Evolutionary conservation across 35 echinoderm and acorn worm genomes (phyloP).

Genomic region (Ptychodera flava): DNA sequence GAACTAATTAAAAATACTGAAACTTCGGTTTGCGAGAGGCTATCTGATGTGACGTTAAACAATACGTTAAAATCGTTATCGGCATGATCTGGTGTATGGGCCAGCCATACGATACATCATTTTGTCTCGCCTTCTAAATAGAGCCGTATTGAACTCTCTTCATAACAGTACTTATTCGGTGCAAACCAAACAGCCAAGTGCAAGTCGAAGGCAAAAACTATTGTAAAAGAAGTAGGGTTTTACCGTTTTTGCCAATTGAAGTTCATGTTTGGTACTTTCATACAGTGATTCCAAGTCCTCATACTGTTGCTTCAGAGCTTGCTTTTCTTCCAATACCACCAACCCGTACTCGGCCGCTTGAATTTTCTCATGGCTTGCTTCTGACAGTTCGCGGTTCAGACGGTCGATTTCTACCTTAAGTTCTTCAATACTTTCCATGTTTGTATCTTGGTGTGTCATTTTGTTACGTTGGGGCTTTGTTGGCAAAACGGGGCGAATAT

Average conservation of each 20-base stretch:
- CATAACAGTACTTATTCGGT: too few relatives aligned
- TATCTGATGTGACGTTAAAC: too few relatives aligned
- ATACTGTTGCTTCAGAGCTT: constrained; percentile 76
- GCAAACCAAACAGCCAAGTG: too few relatives aligned
- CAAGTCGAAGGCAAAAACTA: too few relatives aligned
- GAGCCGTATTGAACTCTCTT: too few relatives aligned
- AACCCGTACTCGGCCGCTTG: constrained; percentile 96
- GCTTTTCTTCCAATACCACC: constrained; percentile 90
- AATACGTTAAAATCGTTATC: too few relatives aligned
- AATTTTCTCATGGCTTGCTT: constrained; percentile 88
- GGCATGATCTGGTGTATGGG: too few relatives aligned
- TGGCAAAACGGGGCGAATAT: background rate
- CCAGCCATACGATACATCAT: too few relatives aligned
- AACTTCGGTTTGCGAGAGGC: too few relatives aligned
- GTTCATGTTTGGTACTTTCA: constrained; percentile 82
- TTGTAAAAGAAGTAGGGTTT: too few relatives aligned
- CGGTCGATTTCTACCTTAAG: constrained; percentile 62
- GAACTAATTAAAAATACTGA: too few relatives aligned
- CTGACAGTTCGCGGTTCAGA: constrained; percentile 67
- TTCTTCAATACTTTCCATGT: constrained; percentile 79
- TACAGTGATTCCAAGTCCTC: constrained; percentile 84
- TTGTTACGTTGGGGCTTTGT: background rate
- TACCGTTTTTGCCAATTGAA: constrained; percentile 92
- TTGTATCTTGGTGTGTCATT: constrained; percentile 84
- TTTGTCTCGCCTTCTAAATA: too few relatives aligned